Base-by-base conservation (phyloP, 2,797 vertebrate genomes). In the Cheirogaleus major region DNA sequence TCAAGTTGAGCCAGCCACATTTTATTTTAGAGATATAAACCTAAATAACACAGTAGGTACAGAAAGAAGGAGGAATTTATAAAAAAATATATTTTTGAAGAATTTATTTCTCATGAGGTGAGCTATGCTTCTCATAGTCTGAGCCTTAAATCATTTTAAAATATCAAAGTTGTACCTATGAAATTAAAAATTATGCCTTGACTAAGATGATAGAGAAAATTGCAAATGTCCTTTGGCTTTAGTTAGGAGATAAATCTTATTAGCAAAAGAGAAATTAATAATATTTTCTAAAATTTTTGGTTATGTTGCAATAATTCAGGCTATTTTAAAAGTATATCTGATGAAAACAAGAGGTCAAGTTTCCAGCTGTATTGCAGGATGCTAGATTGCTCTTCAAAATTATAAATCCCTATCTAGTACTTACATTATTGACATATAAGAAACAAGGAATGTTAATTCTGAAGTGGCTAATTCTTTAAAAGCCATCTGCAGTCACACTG, bases 401-500 rank as follows among this genome's bases (percentile, higher is more conserved):
- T 83, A 81, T 55, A 65, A 89, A 48, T 41, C 2, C 11, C 13
- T 32, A 72, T 81, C 22, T 75, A 82, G 7, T 65, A 50, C 52
- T 84, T 80, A 69, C 11, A 45, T 82, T 80, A 15, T 63, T 95
- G 82, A 83, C 30, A 86, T 76, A 18, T 63, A 80, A 83, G 27
- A 93, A 84, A 81, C 32, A 45, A 83, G 32, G 7, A 73, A 52
- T 69, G 43, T 15, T 95, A 13, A 6, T 79, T 84, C 70, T 72
- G 43, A 95, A 95, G 45, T 91, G 89, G 38, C 67, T 96, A 83
- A 72, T 41, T 94, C 55, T 96, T 96, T 75, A 86, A 57, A 95
- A 95, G 90, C 80, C 95, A 97, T 97, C 95, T 97, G 95, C 57
- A 91, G 0, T 92, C 92, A 93, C 95, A 76, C 67, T 80, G 80